Conservation (phyloP, 2,888 invertebrate species). For the Drosophila testacea region DNA sequence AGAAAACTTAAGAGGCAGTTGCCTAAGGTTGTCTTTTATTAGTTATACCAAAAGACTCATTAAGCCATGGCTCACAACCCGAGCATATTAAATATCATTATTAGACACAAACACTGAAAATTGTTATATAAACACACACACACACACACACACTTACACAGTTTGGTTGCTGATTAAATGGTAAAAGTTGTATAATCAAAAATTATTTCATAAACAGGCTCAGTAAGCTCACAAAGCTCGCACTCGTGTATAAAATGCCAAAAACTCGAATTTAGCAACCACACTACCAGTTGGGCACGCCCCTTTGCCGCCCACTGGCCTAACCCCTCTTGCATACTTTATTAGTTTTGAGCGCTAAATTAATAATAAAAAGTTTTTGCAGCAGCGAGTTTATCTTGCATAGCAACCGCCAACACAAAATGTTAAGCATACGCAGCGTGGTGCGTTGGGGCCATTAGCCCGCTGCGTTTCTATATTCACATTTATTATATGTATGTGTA, state of each 20-base stretch:
- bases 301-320: not conserved
- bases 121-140: conserved; percentile 23
- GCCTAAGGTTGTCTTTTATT: conserved; percentile 3
- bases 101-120: conserved; percentile 18
- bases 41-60: conserved; percentile 4
- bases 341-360: conserved; percentile 75
- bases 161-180: conserved; percentile 50
- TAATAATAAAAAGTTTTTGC: conserved; percentile 73
- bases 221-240: conserved; percentile 38
- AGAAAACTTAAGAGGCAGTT: not conserved
- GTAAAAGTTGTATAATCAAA: conserved; percentile 66
- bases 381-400: conserved; percentile 62
- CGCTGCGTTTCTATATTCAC: conserved; percentile 13
- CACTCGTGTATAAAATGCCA: conserved; percentile 29
- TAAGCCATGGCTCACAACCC: conserved; percentile 1
- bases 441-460: conserved; percentile 50
- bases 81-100: conserved; percentile 21
- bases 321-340: conserved; percentile 53
- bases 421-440: conserved; percentile 67
- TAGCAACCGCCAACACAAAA: conserved; percentile 48
- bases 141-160: conserved; percentile 3
- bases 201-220: conserved; percentile 67
- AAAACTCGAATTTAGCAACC: conserved; percentile 15
- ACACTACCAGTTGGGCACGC: not conserved
- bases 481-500: conserved; percentile 1